Base-by-base conservation (phyloP, 2,797 vertebrate species). In the Ficedula albicollis region DNA sequence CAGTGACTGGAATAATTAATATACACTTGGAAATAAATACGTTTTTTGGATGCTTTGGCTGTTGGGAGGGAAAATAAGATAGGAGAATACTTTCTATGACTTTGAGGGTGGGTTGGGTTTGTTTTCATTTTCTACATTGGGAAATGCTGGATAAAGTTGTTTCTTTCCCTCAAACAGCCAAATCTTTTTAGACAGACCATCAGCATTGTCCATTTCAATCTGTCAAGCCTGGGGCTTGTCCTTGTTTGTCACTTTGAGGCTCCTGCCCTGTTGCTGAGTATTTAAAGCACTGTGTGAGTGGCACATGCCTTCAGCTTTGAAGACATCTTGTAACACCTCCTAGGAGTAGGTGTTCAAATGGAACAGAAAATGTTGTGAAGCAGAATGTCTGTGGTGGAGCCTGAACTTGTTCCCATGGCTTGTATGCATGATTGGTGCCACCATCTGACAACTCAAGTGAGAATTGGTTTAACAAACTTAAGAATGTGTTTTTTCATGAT, bases 381-480 rank as follows among this genome's bases (percentile, higher is more conserved):
- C 94, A 93, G 84, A 72, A 87, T 75, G 92, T 73, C 59, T 87
- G 78, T 5, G 7, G 55, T 68, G 52, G 52, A 95, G 82, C 73
- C 91, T 93, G 93, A 92, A 73, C 89, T 94, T 84, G 59, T 95
- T 95, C 83, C 83, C 52, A 20, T 95, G 85, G 63, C 92, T 93
- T 81, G 13, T 48, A 29, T 88, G 88, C 92, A 39, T 90, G 83
- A 89, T 77, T 67, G 89, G 89, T 96, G 96, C 85, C 91, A 93
- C 85, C 91, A 89, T 95, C 87, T 94, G 95, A 93, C 95, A 94
- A 64, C 88, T 80, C 63, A 41, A 94, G 91, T 91, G 91, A 94
- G 83, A 96, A 93, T 52, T 60, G 52, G 38, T 94, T 90, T 88
- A 89, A 66, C 77, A 93, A 84, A 94, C 85, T 84, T 78, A 25